Evolutionary conservation across 92 coral and sea anemone species (phyloP).

Genomic region (Ricordea florida): DNA sequence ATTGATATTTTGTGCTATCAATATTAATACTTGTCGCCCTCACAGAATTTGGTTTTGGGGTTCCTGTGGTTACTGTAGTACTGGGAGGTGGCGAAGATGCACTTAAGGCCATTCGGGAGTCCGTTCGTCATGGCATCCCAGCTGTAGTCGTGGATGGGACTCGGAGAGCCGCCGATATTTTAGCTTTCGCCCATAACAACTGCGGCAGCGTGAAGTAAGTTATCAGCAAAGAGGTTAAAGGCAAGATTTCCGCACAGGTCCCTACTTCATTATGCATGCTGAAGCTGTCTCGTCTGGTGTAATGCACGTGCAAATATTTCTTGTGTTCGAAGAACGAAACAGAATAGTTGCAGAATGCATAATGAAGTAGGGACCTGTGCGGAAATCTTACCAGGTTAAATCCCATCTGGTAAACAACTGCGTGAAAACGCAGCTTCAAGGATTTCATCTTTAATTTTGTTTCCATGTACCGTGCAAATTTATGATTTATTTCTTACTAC

Average conservation of each 20-base stretch:
- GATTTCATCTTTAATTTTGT: not conserved
- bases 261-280: no score
- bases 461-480: no score
- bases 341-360: no score
- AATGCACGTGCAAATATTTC: no score
- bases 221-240: no score
- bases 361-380: no score
- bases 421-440: not conserved
- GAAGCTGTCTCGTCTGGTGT: no score
- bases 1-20: not conserved
- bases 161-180: constrained; percentile 55
- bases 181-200: constrained; percentile 47
- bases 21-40: no score
- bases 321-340: no score
- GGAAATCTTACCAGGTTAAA: not conserved
- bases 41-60: constrained; percentile 52
- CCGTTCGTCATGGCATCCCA: constrained; percentile 48
- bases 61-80: constrained; percentile 54
- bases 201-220: constrained; percentile 27
- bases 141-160: constrained; percentile 60
- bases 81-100: constrained; percentile 65
- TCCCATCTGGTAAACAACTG: no score
- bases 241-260: no score
- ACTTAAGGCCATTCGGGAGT: constrained; percentile 50
- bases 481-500: no score